Base-by-base conservation (phyloP, 2,888 invertebrate species). In the Odontocerum albicorne region DNA sequence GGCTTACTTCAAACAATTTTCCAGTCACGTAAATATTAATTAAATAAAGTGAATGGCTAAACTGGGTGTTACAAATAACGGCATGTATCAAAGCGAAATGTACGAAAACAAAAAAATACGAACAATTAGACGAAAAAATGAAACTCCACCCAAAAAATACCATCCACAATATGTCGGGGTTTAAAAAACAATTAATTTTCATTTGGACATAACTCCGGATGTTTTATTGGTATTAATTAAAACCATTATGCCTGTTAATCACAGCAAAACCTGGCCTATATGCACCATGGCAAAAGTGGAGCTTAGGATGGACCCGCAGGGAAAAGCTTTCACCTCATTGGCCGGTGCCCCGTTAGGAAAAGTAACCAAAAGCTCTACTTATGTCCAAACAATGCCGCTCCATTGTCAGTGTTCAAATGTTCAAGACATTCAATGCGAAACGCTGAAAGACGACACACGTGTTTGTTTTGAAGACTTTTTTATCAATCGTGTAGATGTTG, bases 241-340 rank as follows among this genome's bases (percentile, higher is more conserved):
- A 38, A 13, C 13, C 38, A 38, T 2, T 10, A 60, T 60, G 60
- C 52, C 70, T 42, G 62, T 73, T 59, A 72, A 71, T 65, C 71
- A 72, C 67, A 73, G 73, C 67, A 73, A 72, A 63, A 71, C 73
- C 59, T 74, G 73, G 73, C 73, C 73, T 6, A 69, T 72, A 50
- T 68, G 65, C 56, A 70, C 72, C 16, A 64, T 72, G 66, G 70
- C 73, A 19, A 69, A 72, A 43, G 72, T 73, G 3, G 72, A 74
- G 63, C 63, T 74, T 35, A 65, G 70, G 39, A 70, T 73, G 55
- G 71, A 72, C 60, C 66, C 68, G 38, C 67, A 68, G 36, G 72
- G 72, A 10, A 66, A 68, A 39, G 68, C 72, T 4, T 72, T 72
- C 66, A 69, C 69, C 53, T 68, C 70, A 16, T 63, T 70, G 22